Conservation (phyloP, 2,888 invertebrate species). For the Drosophila vallismaia region DNA sequence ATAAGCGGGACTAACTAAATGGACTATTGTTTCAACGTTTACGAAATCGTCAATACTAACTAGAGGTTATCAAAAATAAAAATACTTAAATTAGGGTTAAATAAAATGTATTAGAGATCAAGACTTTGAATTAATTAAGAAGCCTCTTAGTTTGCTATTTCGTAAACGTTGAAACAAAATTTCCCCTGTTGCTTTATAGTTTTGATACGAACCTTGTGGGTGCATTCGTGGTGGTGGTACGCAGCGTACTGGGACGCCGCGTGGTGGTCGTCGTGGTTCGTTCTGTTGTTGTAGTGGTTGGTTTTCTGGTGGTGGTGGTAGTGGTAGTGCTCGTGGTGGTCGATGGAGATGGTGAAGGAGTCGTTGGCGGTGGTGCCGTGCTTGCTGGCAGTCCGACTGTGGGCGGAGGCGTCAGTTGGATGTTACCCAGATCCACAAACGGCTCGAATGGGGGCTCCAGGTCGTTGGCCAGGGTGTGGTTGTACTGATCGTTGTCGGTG, state of each 20-base stretch:
- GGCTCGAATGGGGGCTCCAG: slow-evolving; percentile 81
- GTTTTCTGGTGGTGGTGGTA: slow-evolving; percentile 24
- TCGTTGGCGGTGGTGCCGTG: slow-evolving; percentile 21
- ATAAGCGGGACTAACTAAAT: background rate
- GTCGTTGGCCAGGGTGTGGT: slow-evolving; percentile 75
- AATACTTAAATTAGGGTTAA: too few relatives aligned
- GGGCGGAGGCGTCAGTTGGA: slow-evolving; percentile 71
- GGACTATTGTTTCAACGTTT: background rate
- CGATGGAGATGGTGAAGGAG: slow-evolving; percentile 41
- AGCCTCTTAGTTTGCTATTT: background rate
- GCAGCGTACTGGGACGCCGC: slow-evolving; percentile 50
- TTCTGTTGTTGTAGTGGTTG: slow-evolving; percentile 41
- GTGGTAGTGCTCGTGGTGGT: slow-evolving; percentile 41
- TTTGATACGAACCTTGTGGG: slow-evolving; percentile 29
- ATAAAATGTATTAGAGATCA: too few relatives aligned
- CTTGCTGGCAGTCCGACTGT: slow-evolving; percentile 41
- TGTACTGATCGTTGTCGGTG: slow-evolving; percentile 80
- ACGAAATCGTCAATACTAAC: background rate
- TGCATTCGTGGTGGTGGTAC: slow-evolving; percentile 48
- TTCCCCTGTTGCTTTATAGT: slow-evolving; percentile 21
- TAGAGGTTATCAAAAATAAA: background rate
- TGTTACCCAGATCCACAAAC: slow-evolving; percentile 73
- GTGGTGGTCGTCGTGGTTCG: slow-evolving; percentile 54
- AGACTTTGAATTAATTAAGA: background rate
- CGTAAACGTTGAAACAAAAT: background rate